Base-by-base conservation (phyloP, 35 echinoderm and acorn worm species). In the Holothuria glaberrima region DNA sequence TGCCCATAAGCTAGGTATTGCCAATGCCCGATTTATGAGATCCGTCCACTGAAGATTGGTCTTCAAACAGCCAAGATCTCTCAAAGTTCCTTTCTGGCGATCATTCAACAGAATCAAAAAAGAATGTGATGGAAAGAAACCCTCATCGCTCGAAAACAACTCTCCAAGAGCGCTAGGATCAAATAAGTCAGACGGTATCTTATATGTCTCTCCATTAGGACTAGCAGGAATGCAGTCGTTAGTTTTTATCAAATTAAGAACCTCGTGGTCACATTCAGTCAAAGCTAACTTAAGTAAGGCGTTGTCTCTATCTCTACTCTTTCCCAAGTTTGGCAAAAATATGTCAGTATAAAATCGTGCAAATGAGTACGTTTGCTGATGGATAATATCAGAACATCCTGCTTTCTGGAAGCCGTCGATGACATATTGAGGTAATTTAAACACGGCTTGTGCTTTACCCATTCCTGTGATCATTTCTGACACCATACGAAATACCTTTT, bases 41-140 rank as follows among this genome's bases (percentile, higher is more conserved):
- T 66, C 84, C 6, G 33, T 24, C 84, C 84, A 87, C 7, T 68
- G 12, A 0, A 87, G 24, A 22, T 2, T 35, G 38, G 41, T 70
- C 44, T 69, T 87, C 20, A 87, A 44, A 44, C 84, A 19, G 22
- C 65, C 63, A 14, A 87, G 66, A 22, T 87, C 84, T 87, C 84
- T 20, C 12, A 87, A 35, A 20, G 84, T 70, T 52, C 84, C 84
- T 50, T 87, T 87, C 65, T 87, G 84, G 17, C 84, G 59, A 50
- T 66, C 84, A 22, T 30, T 50, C 20, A 87, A 25, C 1, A 26
- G 22, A 16, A 33, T 52, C 19, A 87, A 9, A 48, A 87, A 87
- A 29, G 22, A 29, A 4, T 33, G 27, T 28, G 4, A 45, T 16
- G 84, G 84, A 70, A 68, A 87, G 32, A 10, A 87, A 22, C 84